phyloP scores from a whole-genome alignment of 2,113 vertebrate genomes.

The Pelecanus crispus region DNA sequence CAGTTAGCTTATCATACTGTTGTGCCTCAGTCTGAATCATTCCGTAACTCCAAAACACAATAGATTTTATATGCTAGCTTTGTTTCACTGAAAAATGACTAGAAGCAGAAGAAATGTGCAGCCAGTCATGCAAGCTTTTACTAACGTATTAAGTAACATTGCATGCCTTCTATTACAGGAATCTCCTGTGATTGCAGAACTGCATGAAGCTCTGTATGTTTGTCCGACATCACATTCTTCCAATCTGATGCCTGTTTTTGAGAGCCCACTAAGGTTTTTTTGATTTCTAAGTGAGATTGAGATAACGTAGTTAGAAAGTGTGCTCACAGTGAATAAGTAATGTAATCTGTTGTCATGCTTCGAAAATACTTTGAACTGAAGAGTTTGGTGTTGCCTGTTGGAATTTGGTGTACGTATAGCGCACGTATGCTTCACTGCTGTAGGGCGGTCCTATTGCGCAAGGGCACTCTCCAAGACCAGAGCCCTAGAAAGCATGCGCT shows the following conservation, averaged over 20 bases:
- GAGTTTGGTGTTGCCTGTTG: not conserved
- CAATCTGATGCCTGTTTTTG: not conserved
- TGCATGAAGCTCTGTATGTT: not conserved
- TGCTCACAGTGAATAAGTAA: not conserved
- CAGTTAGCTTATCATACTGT: not conserved
- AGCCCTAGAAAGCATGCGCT: not conserved
- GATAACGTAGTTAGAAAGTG: not conserved
- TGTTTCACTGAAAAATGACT: not conserved
- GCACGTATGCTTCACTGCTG: accelerated
- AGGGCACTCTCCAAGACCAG: not conserved
- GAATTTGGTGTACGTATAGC: not conserved
- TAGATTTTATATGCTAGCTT: not conserved
- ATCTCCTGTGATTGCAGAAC: not conserved
- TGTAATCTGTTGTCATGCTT: not conserved
- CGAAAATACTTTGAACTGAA: not conserved
- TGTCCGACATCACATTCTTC: not conserved
- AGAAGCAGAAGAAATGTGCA: not conserved
- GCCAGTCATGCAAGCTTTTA: not conserved
- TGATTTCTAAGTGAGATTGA: not conserved
- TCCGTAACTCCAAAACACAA: not conserved
- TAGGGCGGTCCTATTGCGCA: not conserved
- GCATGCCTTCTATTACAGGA: not conserved
- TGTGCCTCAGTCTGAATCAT: not conserved
- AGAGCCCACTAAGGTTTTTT: not conserved
- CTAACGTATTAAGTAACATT: not conserved